phyloP scores from a whole-genome alignment of 1,140 invertebrate genomes.

The Drosophila seguyi region DNA sequence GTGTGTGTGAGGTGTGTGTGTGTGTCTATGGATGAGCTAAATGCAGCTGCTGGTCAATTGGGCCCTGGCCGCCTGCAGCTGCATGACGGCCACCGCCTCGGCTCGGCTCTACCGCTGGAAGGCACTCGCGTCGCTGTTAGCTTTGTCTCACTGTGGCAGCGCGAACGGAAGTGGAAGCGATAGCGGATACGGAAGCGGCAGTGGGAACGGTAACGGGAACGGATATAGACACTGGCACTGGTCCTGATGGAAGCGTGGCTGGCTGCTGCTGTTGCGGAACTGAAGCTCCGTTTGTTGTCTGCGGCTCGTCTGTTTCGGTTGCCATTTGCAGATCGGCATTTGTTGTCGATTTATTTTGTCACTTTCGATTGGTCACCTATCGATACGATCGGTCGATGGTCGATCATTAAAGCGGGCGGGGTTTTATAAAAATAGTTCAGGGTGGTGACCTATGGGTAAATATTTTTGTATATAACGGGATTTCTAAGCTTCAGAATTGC shows the following conservation, averaged over 20 bases:
- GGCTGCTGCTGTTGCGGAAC: constrained; percentile 12
- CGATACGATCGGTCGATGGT: not conserved
- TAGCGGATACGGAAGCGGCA: not conserved
- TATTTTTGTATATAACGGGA: too few relatives aligned
- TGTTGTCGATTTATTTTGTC: constrained; percentile 18
- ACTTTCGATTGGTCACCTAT: constrained; percentile 14
- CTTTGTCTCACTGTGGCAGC: constrained; percentile 50
- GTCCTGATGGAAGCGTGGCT: constrained; percentile 4
- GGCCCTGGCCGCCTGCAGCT: constrained; percentile 69
- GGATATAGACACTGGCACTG: constrained; percentile 12
- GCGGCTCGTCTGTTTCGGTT: constrained; percentile 27
- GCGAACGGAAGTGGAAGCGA: not conserved
- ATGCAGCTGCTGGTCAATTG: constrained; percentile 49
- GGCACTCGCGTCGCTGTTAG: constrained; percentile 38
- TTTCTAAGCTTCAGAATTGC: not conserved
- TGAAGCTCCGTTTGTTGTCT: constrained; percentile 34
- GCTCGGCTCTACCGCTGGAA: constrained; percentile 14
- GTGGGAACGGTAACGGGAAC: constrained; percentile 11
- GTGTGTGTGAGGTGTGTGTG: not conserved
- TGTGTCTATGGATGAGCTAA: constrained; percentile 45
- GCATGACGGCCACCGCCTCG: constrained; percentile 65
- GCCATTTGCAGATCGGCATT: constrained; percentile 58
- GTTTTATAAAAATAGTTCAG: not conserved
- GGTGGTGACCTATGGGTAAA: not conserved
- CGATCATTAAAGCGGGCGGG: constrained; percentile 13